These are phyloP conservation scores for Ramphastos sulfuratus DNA, from an alignment of 2,113 vertebrate genomes.

Conservation along the genomic window DNA sequence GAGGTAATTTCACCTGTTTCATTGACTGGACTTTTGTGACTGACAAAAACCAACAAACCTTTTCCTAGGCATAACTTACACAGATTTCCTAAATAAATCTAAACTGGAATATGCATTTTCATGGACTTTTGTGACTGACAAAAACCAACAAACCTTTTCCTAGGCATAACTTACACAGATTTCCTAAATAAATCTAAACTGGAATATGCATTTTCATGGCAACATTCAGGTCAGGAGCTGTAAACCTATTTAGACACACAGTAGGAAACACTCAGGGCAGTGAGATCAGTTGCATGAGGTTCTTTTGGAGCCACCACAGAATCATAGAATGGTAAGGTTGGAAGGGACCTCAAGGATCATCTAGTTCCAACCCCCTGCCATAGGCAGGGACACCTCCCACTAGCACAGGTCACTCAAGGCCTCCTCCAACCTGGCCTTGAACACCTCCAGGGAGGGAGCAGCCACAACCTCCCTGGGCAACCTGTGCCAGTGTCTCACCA, in stretches of 20 bases:
- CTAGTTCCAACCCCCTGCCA: too few relatives aligned
- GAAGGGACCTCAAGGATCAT: too few relatives aligned
- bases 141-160: background rate
- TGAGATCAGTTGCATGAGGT: background rate
- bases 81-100: background rate
- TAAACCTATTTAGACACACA: background rate
- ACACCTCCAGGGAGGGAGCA: too few relatives aligned
- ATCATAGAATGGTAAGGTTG: too few relatives aligned
- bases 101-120: background rate
- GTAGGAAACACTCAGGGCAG: background rate
- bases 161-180: background rate
- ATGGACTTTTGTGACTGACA: background rate
- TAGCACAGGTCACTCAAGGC: too few relatives aligned
- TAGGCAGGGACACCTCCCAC: too few relatives aligned
- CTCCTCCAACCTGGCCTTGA: too few relatives aligned
- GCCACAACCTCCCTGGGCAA: too few relatives aligned
- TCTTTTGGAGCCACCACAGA: background rate
- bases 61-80: background rate
- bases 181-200: background rate
- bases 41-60: background rate
- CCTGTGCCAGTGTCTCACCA: too few relatives aligned
- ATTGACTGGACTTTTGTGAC: background rate
- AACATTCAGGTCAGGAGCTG: background rate
- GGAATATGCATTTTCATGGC: background rate
- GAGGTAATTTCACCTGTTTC: background rate